Evolutionary conservation across 2,113 vertebrate species (phyloP).

Genomic region (Hippocampus comes): DNA sequence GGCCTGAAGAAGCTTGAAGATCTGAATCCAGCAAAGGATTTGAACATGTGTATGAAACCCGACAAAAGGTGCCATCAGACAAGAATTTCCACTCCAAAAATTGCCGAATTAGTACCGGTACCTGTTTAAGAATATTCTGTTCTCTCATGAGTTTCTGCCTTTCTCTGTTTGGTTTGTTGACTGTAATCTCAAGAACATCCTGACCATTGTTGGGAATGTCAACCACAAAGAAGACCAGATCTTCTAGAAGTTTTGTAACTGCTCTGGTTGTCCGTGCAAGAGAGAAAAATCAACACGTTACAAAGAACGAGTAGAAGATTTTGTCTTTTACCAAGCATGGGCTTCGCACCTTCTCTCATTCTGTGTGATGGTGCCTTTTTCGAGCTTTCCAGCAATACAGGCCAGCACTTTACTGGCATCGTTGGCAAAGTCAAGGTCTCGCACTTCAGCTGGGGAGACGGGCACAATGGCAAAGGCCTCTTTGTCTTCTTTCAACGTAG

Average conservation of each 20-base stretch:
- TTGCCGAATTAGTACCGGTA: slow-evolving; percentile 76
- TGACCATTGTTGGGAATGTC: slow-evolving; percentile 96
- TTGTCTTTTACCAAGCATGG: background rate
- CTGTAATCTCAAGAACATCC: slow-evolving; percentile 93
- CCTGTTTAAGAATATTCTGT: slow-evolving; percentile 99
- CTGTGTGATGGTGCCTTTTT: slow-evolving; percentile 97
- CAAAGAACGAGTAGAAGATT: background rate
- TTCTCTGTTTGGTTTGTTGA: slow-evolving; percentile 97
- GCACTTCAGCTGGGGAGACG: slow-evolving; percentile 93
- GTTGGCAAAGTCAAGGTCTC: slow-evolving; percentile 97
- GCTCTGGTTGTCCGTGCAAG: slow-evolving; percentile 70
- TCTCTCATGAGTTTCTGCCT: slow-evolving; percentile 97
- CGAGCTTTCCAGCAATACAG: slow-evolving; percentile 94
- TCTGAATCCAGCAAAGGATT: slow-evolving; percentile 66
- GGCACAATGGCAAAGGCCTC: slow-evolving; percentile 98
- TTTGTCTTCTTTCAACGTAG: slow-evolving; percentile 94
- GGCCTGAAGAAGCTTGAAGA: slow-evolving; percentile 95
- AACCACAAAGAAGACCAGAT: slow-evolving; percentile 97
- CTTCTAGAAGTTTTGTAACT: slow-evolving; percentile 95
- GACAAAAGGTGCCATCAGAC: background rate
- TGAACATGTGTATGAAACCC: background rate
- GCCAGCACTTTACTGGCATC: slow-evolving; percentile 97
- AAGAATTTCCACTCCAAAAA: background rate
- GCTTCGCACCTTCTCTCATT: slow-evolving; percentile 88
- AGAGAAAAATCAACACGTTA: slow-evolving; percentile 4